Conservation (phyloP, 2,888 invertebrate species). For the Ennomos fuscantarius region DNA sequence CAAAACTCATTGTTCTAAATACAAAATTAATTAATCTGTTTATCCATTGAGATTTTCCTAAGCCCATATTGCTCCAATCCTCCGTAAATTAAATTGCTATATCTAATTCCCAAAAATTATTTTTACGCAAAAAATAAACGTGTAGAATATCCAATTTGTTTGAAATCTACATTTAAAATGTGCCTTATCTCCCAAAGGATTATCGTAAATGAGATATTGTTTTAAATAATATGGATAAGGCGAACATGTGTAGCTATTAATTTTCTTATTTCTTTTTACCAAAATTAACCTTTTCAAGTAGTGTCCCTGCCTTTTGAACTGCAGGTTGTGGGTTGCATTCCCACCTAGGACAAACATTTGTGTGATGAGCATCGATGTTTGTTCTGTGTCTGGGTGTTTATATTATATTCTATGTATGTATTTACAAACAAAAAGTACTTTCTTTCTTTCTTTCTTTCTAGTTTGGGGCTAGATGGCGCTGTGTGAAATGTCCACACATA, state of each 20-base stretch:
- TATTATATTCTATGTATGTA: too few relatives aligned
- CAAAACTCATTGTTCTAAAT: slow-evolving; percentile 34
- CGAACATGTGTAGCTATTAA: neutral
- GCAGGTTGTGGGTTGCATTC: too few relatives aligned
- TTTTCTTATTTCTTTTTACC: neutral
- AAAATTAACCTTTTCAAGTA: too few relatives aligned
- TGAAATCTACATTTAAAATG: slow-evolving; percentile 24
- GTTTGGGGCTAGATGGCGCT: too few relatives aligned
- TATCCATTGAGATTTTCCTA: slow-evolving; percentile 23
- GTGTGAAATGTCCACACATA: too few relatives aligned
- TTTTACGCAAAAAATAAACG: slow-evolving; percentile 32
- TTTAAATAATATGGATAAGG: slow-evolving; percentile 3
- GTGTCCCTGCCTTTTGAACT: too few relatives aligned
- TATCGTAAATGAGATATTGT: slow-evolving; percentile 17
- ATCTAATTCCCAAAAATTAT: slow-evolving; percentile 27
- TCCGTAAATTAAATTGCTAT: slow-evolving; percentile 36
- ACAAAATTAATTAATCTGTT: slow-evolving; percentile 36
- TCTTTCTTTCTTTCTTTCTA: too few relatives aligned
- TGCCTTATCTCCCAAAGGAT: slow-evolving; percentile 26
- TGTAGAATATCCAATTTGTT: slow-evolving; percentile 33
- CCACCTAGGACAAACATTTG: too few relatives aligned
- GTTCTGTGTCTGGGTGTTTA: too few relatives aligned
- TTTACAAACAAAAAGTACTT: too few relatives aligned
- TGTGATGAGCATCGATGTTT: too few relatives aligned
- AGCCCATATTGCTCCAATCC: slow-evolving; percentile 33